Evolutionary conservation across 2,113 vertebrate genomes (phyloP), one percentile per base, ranked within the genome.

Genomic region (Spheniscus mendiculus): DNA sequence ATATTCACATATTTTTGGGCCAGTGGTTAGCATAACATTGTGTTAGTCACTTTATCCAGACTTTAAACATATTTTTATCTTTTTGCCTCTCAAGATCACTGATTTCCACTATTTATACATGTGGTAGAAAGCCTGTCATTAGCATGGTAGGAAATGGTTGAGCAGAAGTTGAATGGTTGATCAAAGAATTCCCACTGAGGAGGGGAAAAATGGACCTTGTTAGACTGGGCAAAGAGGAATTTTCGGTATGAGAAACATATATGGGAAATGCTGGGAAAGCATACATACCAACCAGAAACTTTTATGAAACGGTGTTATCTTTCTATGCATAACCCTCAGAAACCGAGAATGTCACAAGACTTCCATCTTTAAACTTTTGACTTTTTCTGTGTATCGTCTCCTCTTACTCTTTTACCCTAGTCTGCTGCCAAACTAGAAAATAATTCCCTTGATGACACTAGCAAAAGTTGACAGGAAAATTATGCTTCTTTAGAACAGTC

Each of bases 41-140:
- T 78, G 18, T 83, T 50, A 79, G 52, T 77, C 79, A 87, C 49
- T 69, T 56, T 65, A 79, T 56, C 72, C 52, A 87, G 73, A 53
- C 65, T 89, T 94, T 89, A 74, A 87, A 50, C 22, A 23, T 29
- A 63, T 27, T 79, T 44, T 4, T 72, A 50, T 78, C 47, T 73
- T 72, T 82, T 94, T 94, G 12, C 55, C 16, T 90, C 58, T 89
- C 42, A 95, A 27, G 7, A 27, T 80, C 22, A 74, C 18, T 90
- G 15, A 18, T 73, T 91, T 79, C 20, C 15, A 34, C 17, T 69
- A 47, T 89, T 77, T 76, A 17, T 34, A 53, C 16, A 9, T 2
- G 8, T 11, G 4, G 4, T 47, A 47, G 53, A 62, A 88, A 87
- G 26, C 7, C 32, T 29, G 18, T 17, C 20, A 15, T 61, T 50